phyloP scores from a whole-genome alignment of 1,140 invertebrate genomes.

The Octopus bimaculoides region DNA sequence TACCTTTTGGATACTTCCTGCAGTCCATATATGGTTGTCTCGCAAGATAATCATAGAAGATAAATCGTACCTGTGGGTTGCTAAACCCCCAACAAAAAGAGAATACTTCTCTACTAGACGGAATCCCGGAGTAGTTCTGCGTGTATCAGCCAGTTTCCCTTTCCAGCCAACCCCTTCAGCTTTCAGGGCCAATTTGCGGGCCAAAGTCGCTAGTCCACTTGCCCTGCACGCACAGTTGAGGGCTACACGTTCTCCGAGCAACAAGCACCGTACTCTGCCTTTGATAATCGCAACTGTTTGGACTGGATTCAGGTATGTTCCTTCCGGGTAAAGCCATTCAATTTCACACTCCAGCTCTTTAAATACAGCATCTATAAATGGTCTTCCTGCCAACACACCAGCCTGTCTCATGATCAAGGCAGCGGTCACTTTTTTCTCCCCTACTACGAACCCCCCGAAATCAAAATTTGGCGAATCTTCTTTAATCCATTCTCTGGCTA shows the following conservation, averaged over 20 bases:
- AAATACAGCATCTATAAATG: constrained; percentile 58
- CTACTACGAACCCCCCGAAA: constrained; percentile 55
- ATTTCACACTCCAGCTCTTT: constrained; percentile 54
- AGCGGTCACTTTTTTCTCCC: constrained; percentile 49
- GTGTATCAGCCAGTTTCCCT: constrained; percentile 56
- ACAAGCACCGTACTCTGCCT: constrained; percentile 54
- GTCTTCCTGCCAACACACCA: constrained; percentile 57
- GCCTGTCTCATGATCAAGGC: constrained; percentile 51
- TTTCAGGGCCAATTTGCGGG: constrained; percentile 36
- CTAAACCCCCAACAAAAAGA: constrained; percentile 56
- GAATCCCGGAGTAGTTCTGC: constrained; percentile 61
- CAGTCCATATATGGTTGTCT: constrained; percentile 60
- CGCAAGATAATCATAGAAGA: constrained; percentile 62
- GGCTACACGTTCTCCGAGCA: constrained; percentile 57
- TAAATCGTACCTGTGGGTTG: constrained; percentile 58
- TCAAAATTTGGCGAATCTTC: constrained; percentile 57
- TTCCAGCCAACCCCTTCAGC: constrained; percentile 43
- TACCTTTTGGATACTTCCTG: constrained; percentile 56
- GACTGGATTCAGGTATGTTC: constrained; percentile 38
- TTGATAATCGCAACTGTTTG: constrained; percentile 48
- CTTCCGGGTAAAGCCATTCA: constrained; percentile 51
- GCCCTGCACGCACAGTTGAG: constrained; percentile 56
- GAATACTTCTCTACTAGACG: constrained; percentile 61
- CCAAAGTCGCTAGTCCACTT: constrained; percentile 58
- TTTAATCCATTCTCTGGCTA: constrained; percentile 52